Conservation (phyloP, 1,140 invertebrate species). For the Phymastichus coffea region DNA sequence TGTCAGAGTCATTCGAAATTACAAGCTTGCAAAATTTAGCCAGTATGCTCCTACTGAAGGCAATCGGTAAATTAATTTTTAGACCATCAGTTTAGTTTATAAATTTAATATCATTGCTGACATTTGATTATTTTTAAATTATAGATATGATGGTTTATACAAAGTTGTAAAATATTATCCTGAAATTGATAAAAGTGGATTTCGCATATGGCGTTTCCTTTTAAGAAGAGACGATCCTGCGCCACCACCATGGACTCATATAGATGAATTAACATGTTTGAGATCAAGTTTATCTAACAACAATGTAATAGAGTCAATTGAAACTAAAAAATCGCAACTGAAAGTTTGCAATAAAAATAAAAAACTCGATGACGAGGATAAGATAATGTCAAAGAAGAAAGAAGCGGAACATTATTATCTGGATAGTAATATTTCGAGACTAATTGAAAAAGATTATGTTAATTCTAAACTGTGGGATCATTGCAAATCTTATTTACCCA, state of each 20-base stretch:
- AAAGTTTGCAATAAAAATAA: constrained; percentile 9
- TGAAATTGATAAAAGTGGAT: constrained; percentile 76
- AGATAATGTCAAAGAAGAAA: constrained; percentile 42
- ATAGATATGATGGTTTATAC: too few relatives aligned
- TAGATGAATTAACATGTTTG: constrained; percentile 37
- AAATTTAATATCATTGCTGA: too few relatives aligned
- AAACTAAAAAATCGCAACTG: constrained; percentile 40
- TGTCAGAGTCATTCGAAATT: constrained; percentile 73
- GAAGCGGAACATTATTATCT: constrained; percentile 57
- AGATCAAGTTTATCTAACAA: constrained; percentile 66
- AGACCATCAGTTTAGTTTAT: neutral
- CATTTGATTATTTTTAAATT: too few relatives aligned
- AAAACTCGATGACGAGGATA: constrained; percentile 21
- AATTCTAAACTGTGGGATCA: constrained; percentile 72
- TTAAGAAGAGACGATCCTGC: constrained; percentile 75
- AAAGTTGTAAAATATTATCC: constrained; percentile 85
- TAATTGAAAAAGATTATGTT: constrained; percentile 61
- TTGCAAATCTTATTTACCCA: constrained; percentile 50
- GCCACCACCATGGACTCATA: constrained; percentile 80
- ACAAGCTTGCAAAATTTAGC: constrained; percentile 71
- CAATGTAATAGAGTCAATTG: constrained; percentile 64
- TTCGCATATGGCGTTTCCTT: constrained; percentile 78
- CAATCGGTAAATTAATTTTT: constrained; percentile 35
- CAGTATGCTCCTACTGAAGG: constrained; percentile 79
- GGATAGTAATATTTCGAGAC: constrained; percentile 53